Evolutionary conservation across 2,888 invertebrate genomes (phyloP).

Genomic region (Acrocyrtus sp.): DNA sequence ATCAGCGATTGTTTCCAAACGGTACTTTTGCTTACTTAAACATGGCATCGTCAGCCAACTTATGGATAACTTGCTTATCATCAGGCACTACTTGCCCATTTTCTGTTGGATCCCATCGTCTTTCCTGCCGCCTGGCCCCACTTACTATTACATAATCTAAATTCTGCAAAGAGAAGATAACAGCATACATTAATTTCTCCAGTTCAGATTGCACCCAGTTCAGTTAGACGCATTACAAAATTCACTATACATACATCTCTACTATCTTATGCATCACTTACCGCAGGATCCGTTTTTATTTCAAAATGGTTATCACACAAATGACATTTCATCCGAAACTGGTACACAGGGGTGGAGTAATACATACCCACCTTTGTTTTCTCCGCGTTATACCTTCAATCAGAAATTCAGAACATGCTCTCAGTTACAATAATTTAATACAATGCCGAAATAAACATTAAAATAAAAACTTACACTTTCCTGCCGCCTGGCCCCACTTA

Average conservation of each 20-base stretch:
- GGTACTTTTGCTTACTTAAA: conserved; percentile 68
- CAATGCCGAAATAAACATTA: background rate
- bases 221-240: no score
- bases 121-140: conserved; percentile 96
- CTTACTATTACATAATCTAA: conserved; percentile 95
- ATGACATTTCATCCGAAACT: conserved; percentile 99
- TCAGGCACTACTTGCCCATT: conserved; percentile 94
- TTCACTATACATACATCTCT: no score
- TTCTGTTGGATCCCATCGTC: conserved; percentile 96
- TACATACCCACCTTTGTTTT: conserved; percentile 97
- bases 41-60: conserved; percentile 96
- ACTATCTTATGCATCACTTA: no score
- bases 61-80: conserved; percentile 89
- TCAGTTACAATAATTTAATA: background rate
- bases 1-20: background rate
- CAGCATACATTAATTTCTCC: no score
- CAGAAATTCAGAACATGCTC: background rate
- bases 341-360: conserved; percentile 96
- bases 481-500: conserved; percentile 94
- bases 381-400: conserved; percentile 86
- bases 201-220: no score
- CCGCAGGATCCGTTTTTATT: conserved; percentile 97
- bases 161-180: conserved; percentile 74
- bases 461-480: no score
- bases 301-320: conserved; percentile 97